These are phyloP conservation scores for Barnardius zonarius DNA, from an alignment of 2,113 vertebrate genomes.

Conservation along the genomic window DNA sequence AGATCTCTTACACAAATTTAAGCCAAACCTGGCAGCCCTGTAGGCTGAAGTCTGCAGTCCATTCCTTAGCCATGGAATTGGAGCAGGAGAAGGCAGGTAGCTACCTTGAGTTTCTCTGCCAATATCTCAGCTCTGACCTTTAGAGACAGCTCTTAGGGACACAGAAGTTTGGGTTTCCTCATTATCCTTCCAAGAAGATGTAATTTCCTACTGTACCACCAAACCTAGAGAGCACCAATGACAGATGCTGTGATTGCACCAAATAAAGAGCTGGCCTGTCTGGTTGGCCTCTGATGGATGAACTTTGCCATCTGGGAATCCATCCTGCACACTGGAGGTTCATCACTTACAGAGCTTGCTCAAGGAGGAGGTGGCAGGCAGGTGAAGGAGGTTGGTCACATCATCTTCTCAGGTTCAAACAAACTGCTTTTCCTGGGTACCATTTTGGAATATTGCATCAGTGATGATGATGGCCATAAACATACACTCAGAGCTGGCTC, in stretches of 20 bases:
- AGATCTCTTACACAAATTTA: background rate
- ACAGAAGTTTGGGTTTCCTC: background rate
- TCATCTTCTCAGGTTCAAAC: background rate
- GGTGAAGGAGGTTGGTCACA: background rate
- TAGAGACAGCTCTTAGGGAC: background rate
- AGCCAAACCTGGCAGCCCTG: background rate
- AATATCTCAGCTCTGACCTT: background rate
- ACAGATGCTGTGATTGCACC: background rate
- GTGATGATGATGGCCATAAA: background rate
- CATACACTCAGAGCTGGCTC: accelerated
- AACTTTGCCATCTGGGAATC: background rate
- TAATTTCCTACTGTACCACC: background rate
- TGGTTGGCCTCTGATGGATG: background rate
- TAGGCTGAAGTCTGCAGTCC: background rate
- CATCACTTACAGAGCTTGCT: background rate
- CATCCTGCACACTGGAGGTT: background rate
- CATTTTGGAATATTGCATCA: background rate
- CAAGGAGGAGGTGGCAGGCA: background rate
- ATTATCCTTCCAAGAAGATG: background rate
- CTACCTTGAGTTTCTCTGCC: background rate
- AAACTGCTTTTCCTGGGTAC: background rate
- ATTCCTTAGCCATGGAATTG: background rate
- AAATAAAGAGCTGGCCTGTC: background rate
- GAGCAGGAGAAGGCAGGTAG: background rate
- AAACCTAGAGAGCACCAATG: background rate